Percentiles rank a stretch among this genome's conserved stretches.
Evolutionary conservation across 2,888 invertebrate genomes (phyloP).

Genomic region (Xylocampa areola): DNA sequence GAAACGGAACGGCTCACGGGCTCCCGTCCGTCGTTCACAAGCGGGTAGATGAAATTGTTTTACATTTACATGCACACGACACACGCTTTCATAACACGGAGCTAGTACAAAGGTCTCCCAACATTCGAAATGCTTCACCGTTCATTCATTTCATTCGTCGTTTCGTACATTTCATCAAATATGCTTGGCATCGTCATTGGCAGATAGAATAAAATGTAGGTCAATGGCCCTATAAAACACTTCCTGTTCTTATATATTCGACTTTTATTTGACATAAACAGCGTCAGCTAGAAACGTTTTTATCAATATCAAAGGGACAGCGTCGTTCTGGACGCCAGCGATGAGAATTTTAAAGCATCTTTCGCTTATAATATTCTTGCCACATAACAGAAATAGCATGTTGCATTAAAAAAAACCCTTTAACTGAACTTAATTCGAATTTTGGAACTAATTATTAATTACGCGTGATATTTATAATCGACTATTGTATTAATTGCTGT

Average conservation of each 20-base stretch:
- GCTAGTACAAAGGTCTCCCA: conserved; percentile 60
- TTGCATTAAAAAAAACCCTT: conserved; percentile 2
- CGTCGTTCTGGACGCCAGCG: conserved; percentile 6
- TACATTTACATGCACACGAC: conserved; percentile 76
- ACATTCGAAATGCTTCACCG: conserved; percentile 56
- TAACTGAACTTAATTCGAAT: conserved; percentile 4
- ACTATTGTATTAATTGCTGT: conserved; percentile 52
- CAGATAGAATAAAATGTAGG: conserved; percentile 63
- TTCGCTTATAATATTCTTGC: conserved; percentile 16
- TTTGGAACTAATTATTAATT: conserved; percentile 42
- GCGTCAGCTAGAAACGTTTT: conserved; percentile 38
- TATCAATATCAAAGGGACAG: conserved; percentile 48
- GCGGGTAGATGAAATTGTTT: conserved; percentile 72
- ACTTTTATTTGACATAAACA: conserved; percentile 50
- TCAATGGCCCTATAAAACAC: conserved; percentile 59
- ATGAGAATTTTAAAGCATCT: conserved; percentile 30
- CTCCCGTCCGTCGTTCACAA: conserved; percentile 52
- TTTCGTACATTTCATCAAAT: conserved; percentile 66
- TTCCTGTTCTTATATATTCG: conserved; percentile 56
- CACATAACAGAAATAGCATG: conserved; percentile 19
- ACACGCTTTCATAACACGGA: conserved; percentile 66
- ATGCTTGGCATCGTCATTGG: conserved; percentile 63
- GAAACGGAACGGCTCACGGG: conserved; percentile 67
- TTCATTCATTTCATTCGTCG: conserved; percentile 63
- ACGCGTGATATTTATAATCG: conserved; percentile 35